Base-by-base conservation (phyloP, 2,888 invertebrate species). In the Megastigmus dorsalis region DNA sequence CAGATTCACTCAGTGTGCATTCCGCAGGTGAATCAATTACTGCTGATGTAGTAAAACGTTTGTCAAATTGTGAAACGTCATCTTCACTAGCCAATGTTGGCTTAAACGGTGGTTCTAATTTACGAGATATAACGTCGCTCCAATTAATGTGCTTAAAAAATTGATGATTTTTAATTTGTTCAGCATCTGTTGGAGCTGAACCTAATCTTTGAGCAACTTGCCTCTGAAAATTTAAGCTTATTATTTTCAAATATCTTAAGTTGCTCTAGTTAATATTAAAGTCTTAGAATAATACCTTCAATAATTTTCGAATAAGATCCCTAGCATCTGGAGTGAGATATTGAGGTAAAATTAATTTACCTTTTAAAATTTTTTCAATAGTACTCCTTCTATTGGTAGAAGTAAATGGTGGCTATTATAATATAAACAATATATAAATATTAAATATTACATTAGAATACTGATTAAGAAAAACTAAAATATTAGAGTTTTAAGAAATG, bases 31-130 rank as follows among this genome's bases (percentile, higher is more conserved):
- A 98, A 90, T 99, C 99, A 55, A 99, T 96, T 45, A 99, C 98
- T 74, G 97, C 96, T 89, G 97, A 96, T 88, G 94, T 94, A 72
- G 99, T 99, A 90, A 99, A 99, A 89, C 97, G 96, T 76, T 95
- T 96, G 89, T 99, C 99, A 89, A 99, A 99, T 88, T 98, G 97
- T 68, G 98, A 98, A 13, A 97, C 97, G 89, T 99, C 99, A 86
- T 98, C 98, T 87, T 97, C 98, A 87, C 91, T 90, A 88, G 96
- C 93, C 90, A 99, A 90, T 84, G 93, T 92, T 68, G 99, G 99
- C 89, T 95, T 97, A 85, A 97, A 97, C 33, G 99, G 99, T 52
- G 99, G 98, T 84, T 97, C 97, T 73, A 97, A 90, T 88, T 95
- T 93, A 83, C 97, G 92, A 23, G 93, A 92, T 78, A 96, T 90